Conservation (phyloP, 2,797 vertebrate species). For the Urosaurus nigricauda region DNA sequence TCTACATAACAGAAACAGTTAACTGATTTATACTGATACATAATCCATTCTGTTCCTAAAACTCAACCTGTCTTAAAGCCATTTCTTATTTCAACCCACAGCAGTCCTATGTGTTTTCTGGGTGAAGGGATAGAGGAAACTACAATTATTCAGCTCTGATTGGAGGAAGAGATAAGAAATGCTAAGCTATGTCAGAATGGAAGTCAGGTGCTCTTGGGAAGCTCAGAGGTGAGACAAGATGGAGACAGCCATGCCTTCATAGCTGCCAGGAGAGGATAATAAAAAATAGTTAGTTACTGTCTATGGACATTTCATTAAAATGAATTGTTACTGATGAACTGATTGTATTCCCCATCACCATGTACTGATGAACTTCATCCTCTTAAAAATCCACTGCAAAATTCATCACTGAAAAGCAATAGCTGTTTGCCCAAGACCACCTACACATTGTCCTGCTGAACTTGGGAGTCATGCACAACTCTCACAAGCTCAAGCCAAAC, state of each 20-base stretch:
- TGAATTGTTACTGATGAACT: background rate
- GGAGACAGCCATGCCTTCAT: background rate
- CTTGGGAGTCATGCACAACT: background rate
- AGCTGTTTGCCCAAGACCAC: background rate
- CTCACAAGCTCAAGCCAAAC: background rate
- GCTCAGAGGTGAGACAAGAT: background rate
- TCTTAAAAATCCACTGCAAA: no score
- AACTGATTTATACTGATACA: background rate
- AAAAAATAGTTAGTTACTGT: background rate
- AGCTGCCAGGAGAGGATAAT: background rate
- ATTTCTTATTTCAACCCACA: conserved; percentile 2
- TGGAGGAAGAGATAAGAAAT: background rate
- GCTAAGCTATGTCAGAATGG: background rate
- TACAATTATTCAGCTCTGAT: background rate
- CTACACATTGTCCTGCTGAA: background rate
- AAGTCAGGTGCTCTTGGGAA: background rate
- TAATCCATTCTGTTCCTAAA: background rate
- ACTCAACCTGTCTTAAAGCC: background rate
- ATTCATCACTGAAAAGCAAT: background rate
- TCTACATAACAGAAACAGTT: background rate
- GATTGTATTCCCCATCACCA: no score
- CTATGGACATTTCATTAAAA: background rate
- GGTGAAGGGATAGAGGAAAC: background rate
- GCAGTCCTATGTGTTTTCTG: background rate
- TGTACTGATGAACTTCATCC: background rate